Evolutionary conservation across 2,113 vertebrate species (phyloP).

Genomic region (Aegithalos caudatus): DNA sequence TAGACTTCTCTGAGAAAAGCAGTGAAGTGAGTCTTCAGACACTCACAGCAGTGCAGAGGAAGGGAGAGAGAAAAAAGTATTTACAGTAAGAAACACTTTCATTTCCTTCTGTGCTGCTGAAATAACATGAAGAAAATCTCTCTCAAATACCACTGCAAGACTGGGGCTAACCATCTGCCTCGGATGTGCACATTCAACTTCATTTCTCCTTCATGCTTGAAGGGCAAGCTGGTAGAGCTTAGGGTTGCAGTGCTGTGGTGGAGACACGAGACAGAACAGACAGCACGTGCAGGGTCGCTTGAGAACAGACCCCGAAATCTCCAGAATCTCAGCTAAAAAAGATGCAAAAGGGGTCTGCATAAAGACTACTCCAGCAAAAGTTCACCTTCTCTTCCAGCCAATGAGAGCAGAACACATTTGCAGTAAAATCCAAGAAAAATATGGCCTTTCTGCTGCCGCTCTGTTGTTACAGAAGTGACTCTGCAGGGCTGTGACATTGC

Average conservation of each 20-base stretch:
- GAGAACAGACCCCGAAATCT: background rate
- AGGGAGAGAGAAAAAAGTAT: slow-evolving; percentile 25
- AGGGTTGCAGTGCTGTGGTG: background rate
- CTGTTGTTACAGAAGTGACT: slow-evolving; percentile 1
- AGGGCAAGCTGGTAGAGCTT: background rate
- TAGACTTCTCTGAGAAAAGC: slow-evolving; percentile 48
- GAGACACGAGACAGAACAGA: background rate
- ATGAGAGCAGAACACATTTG: background rate
- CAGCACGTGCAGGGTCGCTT: background rate
- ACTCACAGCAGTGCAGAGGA: background rate
- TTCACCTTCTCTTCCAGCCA: background rate
- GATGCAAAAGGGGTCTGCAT: background rate
- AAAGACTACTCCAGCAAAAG: background rate
- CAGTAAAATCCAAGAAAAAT: slow-evolving; percentile 19
- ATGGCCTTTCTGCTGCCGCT: background rate
- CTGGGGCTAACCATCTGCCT: background rate
- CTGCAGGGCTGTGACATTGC: slow-evolving; percentile 53
- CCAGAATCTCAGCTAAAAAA: background rate
- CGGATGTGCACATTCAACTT: background rate
- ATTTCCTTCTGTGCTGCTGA: slow-evolving; percentile 45
- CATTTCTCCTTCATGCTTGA: slow-evolving; percentile 43
- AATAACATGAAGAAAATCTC: slow-evolving; percentile 2
- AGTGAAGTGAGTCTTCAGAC: slow-evolving; percentile 44
- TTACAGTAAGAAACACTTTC: slow-evolving; percentile 53
- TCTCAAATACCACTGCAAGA: background rate